Evolutionary conservation across 1,140 invertebrate genomes (phyloP).

Genomic region (Heliconius hermathena): DNA sequence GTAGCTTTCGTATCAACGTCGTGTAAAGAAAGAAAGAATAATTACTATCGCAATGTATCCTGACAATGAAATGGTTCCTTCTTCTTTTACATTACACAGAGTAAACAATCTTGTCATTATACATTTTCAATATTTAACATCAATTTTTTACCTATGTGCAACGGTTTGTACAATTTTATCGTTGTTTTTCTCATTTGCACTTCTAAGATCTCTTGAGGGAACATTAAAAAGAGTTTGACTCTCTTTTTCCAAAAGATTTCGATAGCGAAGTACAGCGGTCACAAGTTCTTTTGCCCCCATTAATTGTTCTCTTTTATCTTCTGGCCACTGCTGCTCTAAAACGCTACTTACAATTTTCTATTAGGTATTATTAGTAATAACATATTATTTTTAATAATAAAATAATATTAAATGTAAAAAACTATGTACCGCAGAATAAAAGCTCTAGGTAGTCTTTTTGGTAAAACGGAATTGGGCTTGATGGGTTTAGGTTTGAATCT

Average conservation of each 20-base stretch:
- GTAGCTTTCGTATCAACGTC: too few relatives aligned
- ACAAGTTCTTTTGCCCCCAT: conserved; percentile 66
- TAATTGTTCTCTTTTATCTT: conserved; percentile 48
- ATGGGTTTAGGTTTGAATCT: conserved; percentile 58
- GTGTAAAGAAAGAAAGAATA: too few relatives aligned
- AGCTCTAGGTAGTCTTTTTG: conserved; percentile 58
- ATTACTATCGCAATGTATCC: too few relatives aligned
- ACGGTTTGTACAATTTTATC: conserved; percentile 61
- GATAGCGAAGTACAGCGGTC: conserved; percentile 58
- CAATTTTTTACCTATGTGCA: conserved; percentile 49
- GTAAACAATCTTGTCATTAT: neutral
- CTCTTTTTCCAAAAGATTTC: conserved; percentile 53
- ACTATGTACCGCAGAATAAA: conserved; percentile 59
- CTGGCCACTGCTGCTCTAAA: conserved; percentile 65
- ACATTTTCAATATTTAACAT: neutral
- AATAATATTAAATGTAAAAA: neutral
- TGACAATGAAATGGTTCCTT: too few relatives aligned
- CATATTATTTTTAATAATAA: neutral
- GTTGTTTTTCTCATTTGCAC: conserved; percentile 49
- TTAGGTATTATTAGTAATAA: too few relatives aligned
- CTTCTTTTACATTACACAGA: neutral
- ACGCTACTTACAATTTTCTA: conserved; percentile 44
- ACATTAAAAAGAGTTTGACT: conserved; percentile 50
- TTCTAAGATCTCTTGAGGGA: conserved; percentile 53
- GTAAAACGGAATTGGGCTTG: conserved; percentile 55